These are phyloP conservation scores for Zosterops hypoxanthus DNA, from an alignment of 2,113 vertebrate species.

Conservation along the genomic window DNA sequence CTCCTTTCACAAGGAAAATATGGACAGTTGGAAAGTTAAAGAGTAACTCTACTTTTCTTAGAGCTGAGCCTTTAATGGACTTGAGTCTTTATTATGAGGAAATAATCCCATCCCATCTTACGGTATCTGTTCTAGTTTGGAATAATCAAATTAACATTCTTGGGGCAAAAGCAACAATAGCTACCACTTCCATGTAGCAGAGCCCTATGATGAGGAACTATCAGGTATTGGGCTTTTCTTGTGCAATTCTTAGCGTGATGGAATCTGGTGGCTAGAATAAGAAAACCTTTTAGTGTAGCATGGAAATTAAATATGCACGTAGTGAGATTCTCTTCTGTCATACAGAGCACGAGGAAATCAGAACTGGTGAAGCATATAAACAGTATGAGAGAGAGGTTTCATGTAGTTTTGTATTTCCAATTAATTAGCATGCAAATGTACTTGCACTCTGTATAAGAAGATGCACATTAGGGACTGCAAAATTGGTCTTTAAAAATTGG, in stretches of 20 bases:
- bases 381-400: not conserved
- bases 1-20: not conserved
- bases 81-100: not conserved
- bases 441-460: not conserved
- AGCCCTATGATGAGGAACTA: not conserved
- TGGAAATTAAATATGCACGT: not conserved
- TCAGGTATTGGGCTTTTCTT: not conserved
- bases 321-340: not conserved
- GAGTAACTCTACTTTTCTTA: not conserved
- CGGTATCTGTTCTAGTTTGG: not conserved
- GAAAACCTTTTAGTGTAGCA: not conserved
- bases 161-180: not conserved
- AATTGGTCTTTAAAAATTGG: not conserved
- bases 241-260: not conserved
- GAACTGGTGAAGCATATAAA: not conserved
- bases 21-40: not conserved
- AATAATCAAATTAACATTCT: not conserved
- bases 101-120: not conserved
- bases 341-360: not conserved
- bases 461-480: not conserved
- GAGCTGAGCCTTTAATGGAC: not conserved
- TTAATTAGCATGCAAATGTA: not conserved
- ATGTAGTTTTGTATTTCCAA: not conserved
- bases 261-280: not conserved
- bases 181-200: not conserved